Base-by-base conservation (phyloP, 2,797 vertebrate genomes). In the Selene dorsalis region DNA sequence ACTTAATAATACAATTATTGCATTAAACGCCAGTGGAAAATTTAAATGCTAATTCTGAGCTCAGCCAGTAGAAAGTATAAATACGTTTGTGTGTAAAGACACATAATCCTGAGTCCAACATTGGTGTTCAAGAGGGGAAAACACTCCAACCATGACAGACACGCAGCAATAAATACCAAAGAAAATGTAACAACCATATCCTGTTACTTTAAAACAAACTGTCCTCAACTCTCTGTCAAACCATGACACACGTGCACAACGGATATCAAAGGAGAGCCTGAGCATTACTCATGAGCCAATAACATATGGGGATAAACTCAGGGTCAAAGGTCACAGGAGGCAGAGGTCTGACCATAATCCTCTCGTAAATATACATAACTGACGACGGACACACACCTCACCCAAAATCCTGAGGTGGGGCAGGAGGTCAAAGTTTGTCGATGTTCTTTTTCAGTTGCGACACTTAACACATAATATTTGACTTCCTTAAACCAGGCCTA, bases 271-370 rank as follows among this genome's bases (percentile, higher is more conserved):
- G 68, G 41, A 45, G 48, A 65, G 20, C 11, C 71, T 61, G 35
- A 20, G 26, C 69, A 57, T 86, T 87, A 86, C 72, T 91, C 87
- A 67, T 17, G 76, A 79, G 70, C 74, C 86, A 76, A 65, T 82
- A 86, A 83, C 77, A 75, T 53, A 30, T 4, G 65, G 67, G 87
- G 84, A 85, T 84, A 58, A 84, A 22, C 30, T 26, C 0, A 48
- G 87, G 87, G 87, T 88, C 80, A 89, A 52, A 87, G 89, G 86
- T 86, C 24, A 9, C 85, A 86, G 85, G 79, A 89, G 78, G 80
- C 84, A 43, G 59, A 72, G 57, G 3, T 81, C 73, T 26, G 28
- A 60, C 73, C 28, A 28, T 88, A 88, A 90, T 89, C 84, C 77
- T 75, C 68, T 78, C 60, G 80, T 88, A 88, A 90, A 90, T 82